These are phyloP conservation scores for Dunckerocampus dactyliophorus DNA, from an alignment of 2,113 vertebrate species.

Conservation along the genomic window DNA sequence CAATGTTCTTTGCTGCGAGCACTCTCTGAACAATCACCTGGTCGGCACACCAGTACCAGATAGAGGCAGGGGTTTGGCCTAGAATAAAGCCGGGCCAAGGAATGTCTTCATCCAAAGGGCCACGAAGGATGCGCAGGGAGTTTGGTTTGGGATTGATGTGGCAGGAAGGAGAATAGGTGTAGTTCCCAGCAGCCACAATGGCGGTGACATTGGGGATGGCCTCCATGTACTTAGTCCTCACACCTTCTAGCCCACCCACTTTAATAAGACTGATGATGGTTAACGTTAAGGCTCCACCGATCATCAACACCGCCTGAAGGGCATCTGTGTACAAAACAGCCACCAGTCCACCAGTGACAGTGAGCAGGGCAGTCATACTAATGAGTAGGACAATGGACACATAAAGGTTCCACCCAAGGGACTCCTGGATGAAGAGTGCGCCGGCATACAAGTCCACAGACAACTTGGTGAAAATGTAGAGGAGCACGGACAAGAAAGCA, in stretches of 20 bases:
- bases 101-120: slow-evolving; percentile 90
- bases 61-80: slow-evolving; percentile 95
- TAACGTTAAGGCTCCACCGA: slow-evolving; percentile 88
- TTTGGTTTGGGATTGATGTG: slow-evolving; percentile 85
- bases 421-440: slow-evolving; percentile 97
- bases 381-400: slow-evolving; percentile 92
- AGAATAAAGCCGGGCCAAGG: slow-evolving; percentile 96
- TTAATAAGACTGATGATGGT: slow-evolving; percentile 85
- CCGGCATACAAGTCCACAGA: slow-evolving; percentile 98
- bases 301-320: slow-evolving; percentile 95
- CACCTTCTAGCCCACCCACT: slow-evolving; percentile 90
- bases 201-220: slow-evolving; percentile 87
- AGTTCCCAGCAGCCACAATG: slow-evolving; percentile 83
- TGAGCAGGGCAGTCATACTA: slow-evolving; percentile 90
- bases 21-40: slow-evolving; percentile 98
- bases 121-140: slow-evolving; percentile 83
- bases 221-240: slow-evolving; percentile 91
- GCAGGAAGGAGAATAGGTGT: slow-evolving; percentile 84
- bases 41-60: slow-evolving; percentile 99
- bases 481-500: slow-evolving; percentile 85
- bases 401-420: slow-evolving; percentile 96
- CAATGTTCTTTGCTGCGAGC: slow-evolving; percentile 92
- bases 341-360: slow-evolving; percentile 91
- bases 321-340: slow-evolving; percentile 97
- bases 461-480: slow-evolving; percentile 98